phyloP scores from a whole-genome alignment of 2,888 invertebrate genomes.

The Pterobdella sp. region DNA sequence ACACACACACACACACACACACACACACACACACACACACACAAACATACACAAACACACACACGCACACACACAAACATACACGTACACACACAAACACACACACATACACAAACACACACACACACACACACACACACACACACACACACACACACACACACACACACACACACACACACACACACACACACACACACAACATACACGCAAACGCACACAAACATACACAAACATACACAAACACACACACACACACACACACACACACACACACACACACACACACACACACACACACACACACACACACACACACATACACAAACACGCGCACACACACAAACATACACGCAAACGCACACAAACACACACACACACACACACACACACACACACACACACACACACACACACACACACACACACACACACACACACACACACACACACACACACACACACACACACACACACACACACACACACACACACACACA shows the following conservation, averaged over 20 bases:
- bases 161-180: slow-evolving; percentile 1
- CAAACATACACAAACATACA: background rate
- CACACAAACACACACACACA: background rate
- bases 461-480: slow-evolving; percentile 1
- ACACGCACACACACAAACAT: background rate
- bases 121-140: slow-evolving; percentile 1
- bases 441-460: slow-evolving; percentile 1
- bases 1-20: background rate
- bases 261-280: background rate
- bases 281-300: background rate
- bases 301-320: background rate
- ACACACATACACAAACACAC: background rate
- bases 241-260: background rate
- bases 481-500: slow-evolving; percentile 1
- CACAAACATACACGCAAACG: background rate
- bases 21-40: background rate
- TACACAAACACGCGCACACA: background rate
- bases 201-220: background rate
- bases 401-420: background rate
- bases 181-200: too few relatives aligned
- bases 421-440: background rate
- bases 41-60: background rate
- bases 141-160: slow-evolving; percentile 1
- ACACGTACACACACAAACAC: background rate
- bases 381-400: background rate